phyloP scores from a whole-genome alignment of 2,888 invertebrate species.

The Lutraria lutraria region DNA sequence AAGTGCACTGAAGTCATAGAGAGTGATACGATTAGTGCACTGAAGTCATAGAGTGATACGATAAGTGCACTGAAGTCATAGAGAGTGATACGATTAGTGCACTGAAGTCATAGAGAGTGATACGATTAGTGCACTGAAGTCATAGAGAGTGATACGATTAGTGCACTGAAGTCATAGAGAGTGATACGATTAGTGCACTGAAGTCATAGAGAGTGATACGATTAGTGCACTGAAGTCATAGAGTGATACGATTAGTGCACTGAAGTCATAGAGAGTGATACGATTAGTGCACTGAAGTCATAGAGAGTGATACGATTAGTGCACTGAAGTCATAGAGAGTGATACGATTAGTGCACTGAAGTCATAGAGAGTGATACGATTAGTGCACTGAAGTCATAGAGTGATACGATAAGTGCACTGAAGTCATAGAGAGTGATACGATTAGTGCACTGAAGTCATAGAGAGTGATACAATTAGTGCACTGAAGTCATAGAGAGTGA shows the following conservation, averaged over 20 bases:
- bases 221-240: neutral
- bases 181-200: neutral
- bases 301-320: neutral
- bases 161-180: neutral
- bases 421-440: neutral
- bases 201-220: neutral
- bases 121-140: neutral
- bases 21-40: neutral
- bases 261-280: neutral
- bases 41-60: neutral
- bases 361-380: neutral
- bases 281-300: neutral
- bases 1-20: neutral
- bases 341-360: neutral
- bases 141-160: neutral
- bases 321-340: neutral
- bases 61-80: neutral
- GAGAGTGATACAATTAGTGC: neutral
- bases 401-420: neutral
- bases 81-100: neutral
- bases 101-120: neutral
- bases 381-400: neutral
- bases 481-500: neutral
- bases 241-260: neutral
- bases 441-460: neutral